A percentile compares a stretch with the other conserved stretches of the same genome.
Evolutionary conservation across 2,797 vertebrate species (phyloP).

Genomic region (Typhlichthys eigenmanni): DNA sequence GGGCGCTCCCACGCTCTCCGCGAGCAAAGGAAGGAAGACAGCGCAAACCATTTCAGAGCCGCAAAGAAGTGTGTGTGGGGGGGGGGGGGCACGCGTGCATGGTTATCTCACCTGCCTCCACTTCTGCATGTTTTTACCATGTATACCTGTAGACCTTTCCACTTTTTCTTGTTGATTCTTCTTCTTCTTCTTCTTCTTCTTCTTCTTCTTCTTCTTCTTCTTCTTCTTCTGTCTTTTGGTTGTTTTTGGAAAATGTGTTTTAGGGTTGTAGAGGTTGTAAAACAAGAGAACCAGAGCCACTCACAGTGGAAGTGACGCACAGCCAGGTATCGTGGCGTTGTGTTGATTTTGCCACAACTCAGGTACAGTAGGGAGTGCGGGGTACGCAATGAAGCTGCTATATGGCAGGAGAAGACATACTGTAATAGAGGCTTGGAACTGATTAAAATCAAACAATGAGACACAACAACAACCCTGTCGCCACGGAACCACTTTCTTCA

Average conservation of each 20-base stretch:
- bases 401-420: slow-evolving; percentile 9
- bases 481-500: too few relatives aligned
- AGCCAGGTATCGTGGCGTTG: slow-evolving; percentile 58
- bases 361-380: slow-evolving; percentile 6
- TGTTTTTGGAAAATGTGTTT: slow-evolving; percentile 62
- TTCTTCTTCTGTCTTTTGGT: slow-evolving; percentile 35
- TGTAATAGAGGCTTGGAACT: slow-evolving; percentile 8
- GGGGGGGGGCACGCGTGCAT: background rate
- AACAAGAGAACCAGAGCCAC: slow-evolving; percentile 83
- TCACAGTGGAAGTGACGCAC: slow-evolving; percentile 76
- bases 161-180: background rate
- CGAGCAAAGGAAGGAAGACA: slow-evolving; percentile 70
- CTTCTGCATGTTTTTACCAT: slow-evolving; percentile 14
- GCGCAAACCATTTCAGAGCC: slow-evolving; percentile 61
- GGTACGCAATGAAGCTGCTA: background rate
- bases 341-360: slow-evolving; percentile 64
- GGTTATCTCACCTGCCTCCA: slow-evolving; percentile 11
- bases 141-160: slow-evolving; percentile 35
- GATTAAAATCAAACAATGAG: slow-evolving; percentile 27
- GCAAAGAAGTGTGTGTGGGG: slow-evolving; percentile 2
- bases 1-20: slow-evolving; percentile 76
- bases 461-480: slow-evolving; percentile 4
- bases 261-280: slow-evolving; percentile 50
- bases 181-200: slow-evolving; percentile 14
- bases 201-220: slow-evolving; percentile 4